These are phyloP conservation scores for Lates japonicus DNA, from an alignment of 2,797 vertebrate species.

Conservation along the genomic window DNA sequence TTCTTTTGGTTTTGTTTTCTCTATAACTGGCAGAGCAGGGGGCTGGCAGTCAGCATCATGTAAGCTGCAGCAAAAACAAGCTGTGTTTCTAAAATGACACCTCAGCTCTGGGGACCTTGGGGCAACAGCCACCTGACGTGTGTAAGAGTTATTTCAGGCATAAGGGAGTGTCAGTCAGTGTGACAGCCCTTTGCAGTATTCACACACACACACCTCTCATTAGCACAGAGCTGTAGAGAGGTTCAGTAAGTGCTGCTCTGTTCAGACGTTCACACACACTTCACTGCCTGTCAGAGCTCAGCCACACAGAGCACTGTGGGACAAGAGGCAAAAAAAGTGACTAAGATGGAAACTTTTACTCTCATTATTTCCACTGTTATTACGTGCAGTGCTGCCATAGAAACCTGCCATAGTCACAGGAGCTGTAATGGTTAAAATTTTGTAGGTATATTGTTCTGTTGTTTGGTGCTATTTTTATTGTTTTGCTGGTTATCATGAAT, in stretches of 20 bases:
- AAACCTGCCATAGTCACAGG: not conserved
- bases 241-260: conserved; percentile 68
- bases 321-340: conserved; percentile 42
- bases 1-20: conserved; percentile 40
- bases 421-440: conserved; percentile 13
- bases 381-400: conserved; percentile 16
- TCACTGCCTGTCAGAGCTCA: conserved; percentile 62
- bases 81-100: conserved; percentile 77
- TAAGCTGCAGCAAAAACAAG: conserved; percentile 61
- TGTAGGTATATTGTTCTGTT: conserved; percentile 22
- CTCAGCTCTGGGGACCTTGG: conserved; percentile 67
- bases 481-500: conserved; percentile 39
- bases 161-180: conserved; percentile 74
- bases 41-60: conserved; percentile 55
- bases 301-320: conserved; percentile 45
- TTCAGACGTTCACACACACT: conserved; percentile 70
- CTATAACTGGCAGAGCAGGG: conserved; percentile 22
- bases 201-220: conserved; percentile 66
- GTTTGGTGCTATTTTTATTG: conserved; percentile 40
- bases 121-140: conserved; percentile 76
- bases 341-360: conserved; percentile 50
- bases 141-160: conserved; percentile 79
- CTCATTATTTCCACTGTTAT: conserved; percentile 46
- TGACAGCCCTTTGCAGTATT: conserved; percentile 63
- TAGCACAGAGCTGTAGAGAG: conserved; percentile 72